Base-by-base conservation (phyloP, 2,888 invertebrate species). In the Trachelus troglodyta region DNA sequence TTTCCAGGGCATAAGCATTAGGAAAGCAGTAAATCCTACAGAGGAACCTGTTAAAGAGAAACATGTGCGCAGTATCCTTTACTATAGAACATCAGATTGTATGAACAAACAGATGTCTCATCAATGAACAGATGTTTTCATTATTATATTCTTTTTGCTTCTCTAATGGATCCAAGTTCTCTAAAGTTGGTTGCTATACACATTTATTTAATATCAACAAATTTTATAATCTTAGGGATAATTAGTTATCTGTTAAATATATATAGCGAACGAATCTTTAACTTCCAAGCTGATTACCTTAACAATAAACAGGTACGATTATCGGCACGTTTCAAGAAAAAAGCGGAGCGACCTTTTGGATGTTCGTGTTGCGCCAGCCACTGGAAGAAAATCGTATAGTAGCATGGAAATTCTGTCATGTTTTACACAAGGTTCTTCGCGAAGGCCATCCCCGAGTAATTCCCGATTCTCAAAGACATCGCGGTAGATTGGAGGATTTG, bases 341-440 rank as follows among this genome's bases (percentile, higher is more conserved):
- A 92, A 97, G 98, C 86, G 97, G 96, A 15, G 94, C 95, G 89
- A 95, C 97, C 33, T 99, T 99, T 92, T 99, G 99, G 99, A 95
- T 92, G 82, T 93, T 94, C 79, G 93, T 94, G 73, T 90, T 93
- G 77, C 93, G 96, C 56, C 94, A 97, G 82, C 97, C 97, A 12
- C 92, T 97, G 1, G 96, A 98, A 92, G 98, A 98, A 86, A 97
- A 98, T 93, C 95, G 98, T 81, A 98, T 99, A 86, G 96, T 98
- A 75, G 98, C 98, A 37, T 99, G 99, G 99, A 99, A 99, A 93
- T 98, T 99, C 92, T 99, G 98, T 89, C 98, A 99, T 93, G 97
- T 99, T 83, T 94, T 99, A 34, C 99, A 99, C 92, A 99, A 99
- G 91, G 93, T 99, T 77, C 93, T 99, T 81, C 94, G 99, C 30